phyloP scores from a whole-genome alignment of 1,140 invertebrate genomes.

The Rhagoletis pomonella region DNA sequence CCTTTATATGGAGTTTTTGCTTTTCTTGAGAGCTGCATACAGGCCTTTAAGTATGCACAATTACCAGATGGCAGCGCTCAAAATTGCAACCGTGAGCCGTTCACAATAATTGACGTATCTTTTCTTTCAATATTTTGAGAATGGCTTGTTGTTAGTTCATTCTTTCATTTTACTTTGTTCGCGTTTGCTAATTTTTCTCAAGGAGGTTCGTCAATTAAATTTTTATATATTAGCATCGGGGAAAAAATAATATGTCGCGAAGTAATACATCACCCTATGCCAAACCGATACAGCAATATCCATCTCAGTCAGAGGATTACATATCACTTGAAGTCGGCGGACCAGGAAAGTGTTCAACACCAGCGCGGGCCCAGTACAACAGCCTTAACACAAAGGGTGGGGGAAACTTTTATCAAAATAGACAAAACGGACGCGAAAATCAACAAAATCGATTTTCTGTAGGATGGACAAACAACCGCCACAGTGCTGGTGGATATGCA shows the following conservation, averaged over 20 bases:
- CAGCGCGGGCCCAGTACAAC: background rate
- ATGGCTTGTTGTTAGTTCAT: background rate
- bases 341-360: background rate
- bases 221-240: background rate
- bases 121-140: too few relatives aligned
- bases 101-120: too few relatives aligned
- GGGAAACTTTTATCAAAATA: constrained; percentile 39
- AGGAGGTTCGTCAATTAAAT: background rate
- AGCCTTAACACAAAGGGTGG: background rate
- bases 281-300: constrained; percentile 28
- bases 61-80: too few relatives aligned
- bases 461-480: background rate
- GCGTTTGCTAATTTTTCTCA: background rate
- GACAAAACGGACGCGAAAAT: background rate
- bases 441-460: constrained; percentile 29
- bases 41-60: too few relatives aligned
- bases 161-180: constrained; percentile 14
- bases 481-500: background rate
- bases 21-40: too few relatives aligned
- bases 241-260: background rate
- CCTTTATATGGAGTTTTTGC: too few relatives aligned
- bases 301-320: constrained; percentile 54
- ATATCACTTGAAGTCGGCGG: constrained; percentile 56
- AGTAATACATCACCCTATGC: constrained; percentile 56
- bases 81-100: too few relatives aligned